Percentiles rank a stretch among this genome's conserved stretches.
These are phyloP conservation scores for Petaurus breviceps DNA, from an alignment of 2,113 vertebrate genomes.

Conservation along the genomic window DNA sequence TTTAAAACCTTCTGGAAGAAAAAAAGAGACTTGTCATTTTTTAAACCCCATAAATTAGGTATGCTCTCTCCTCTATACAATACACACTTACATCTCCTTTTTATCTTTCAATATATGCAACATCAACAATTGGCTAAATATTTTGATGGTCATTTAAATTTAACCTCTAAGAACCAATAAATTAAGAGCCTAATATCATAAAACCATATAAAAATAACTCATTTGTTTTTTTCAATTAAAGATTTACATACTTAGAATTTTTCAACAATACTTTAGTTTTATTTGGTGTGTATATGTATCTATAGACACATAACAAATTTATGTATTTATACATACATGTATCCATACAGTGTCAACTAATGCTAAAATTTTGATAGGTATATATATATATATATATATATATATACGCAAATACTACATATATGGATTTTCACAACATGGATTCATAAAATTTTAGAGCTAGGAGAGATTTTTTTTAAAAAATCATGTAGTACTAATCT, in stretches of 20 bases:
- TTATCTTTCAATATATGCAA: constrained; percentile 47
- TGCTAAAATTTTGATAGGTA: too few species aligned
- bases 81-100: constrained; percentile 50
- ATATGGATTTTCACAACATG: not conserved
- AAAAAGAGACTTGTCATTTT: constrained; percentile 65
- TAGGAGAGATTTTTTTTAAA: not conserved
- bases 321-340: not conserved
- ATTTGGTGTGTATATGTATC: not conserved
- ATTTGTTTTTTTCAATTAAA: constrained; percentile 60
- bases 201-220: constrained; percentile 47
- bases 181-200: constrained; percentile 62
- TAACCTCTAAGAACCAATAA: constrained; percentile 48
- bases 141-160: constrained; percentile 53
- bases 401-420: not conserved
- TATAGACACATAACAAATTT: not conserved
- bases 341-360: not conserved
- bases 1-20: constrained; percentile 73
- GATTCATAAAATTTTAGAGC: not conserved
- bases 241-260: constrained; percentile 38
- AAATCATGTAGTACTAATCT: not conserved
- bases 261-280: constrained; percentile 64
- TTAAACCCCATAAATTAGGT: constrained; percentile 65
- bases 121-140: constrained; percentile 54
- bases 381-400: constrained; percentile 4
- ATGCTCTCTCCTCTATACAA: constrained; percentile 45